Base-by-base conservation (phyloP, 2,113 vertebrate genomes). In the Malaclemys terrapin region DNA sequence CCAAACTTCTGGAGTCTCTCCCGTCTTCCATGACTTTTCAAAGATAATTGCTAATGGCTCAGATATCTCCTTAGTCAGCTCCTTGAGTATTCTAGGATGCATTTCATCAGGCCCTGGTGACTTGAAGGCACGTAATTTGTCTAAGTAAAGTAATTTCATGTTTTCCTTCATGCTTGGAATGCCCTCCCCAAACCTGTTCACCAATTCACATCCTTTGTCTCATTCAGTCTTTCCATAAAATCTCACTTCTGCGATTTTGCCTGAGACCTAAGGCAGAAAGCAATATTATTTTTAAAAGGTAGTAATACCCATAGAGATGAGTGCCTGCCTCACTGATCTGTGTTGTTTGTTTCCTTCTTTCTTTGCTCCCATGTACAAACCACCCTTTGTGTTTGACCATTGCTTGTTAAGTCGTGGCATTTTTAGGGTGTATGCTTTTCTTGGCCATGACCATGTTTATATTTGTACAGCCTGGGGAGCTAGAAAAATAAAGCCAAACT, bases 201-300 rank as follows among this genome's bases (percentile, higher is more conserved):
- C 52, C 13, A 35, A 94, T 94, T 96, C 95, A 97, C 93, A 89
- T 84, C 52, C 62, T 89, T 97, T 88, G 94, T 89, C 85, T 96
- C 91, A 91, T 97, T 96, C 91, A 35, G 11, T 93, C 80, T 95
- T 90, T 52, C 62, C 81, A 56, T 85, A 79, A 96, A 88, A 89
- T 93, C 59, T 90, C 79, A 79, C 50, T 91, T 96, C 80, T 94
- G 65, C 27, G 75, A 93, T 87, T 76, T 87, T 94, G 76, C 84
- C 88, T 96, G 85, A 91, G 89, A 91, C 91, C 80, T 89, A 53
- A 69, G 88, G 57, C 79, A 96, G 93, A 50, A 94, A 29, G 92
- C 95, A 95, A 91, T 94, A 93, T 65, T 93, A 76, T 93, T 90
- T 89, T 52, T 79, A 7, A 65, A 94, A 57, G 80, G 79, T 91